These are phyloP conservation scores for Sebastes fasciatus DNA, from an alignment of 2,113 vertebrate genomes.

Conservation along the genomic window DNA sequence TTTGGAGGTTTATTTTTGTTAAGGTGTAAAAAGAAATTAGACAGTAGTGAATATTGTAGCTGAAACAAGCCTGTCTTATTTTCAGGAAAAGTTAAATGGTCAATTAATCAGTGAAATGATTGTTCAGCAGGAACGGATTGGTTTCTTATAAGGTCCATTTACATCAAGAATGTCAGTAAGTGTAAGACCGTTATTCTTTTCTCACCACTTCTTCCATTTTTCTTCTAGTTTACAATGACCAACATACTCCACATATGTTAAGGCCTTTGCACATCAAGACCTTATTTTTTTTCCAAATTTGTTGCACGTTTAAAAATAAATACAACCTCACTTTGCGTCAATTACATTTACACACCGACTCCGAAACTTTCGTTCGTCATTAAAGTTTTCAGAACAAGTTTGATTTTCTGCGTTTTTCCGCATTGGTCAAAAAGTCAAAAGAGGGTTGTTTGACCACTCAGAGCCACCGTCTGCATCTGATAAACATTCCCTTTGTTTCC, in stretches of 20 bases:
- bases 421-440: too few relatives aligned
- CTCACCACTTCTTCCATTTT: neutral
- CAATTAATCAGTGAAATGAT: neutral
- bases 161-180: neutral
- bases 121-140: neutral
- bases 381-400: too few relatives aligned
- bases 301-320: too few relatives aligned
- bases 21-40: neutral
- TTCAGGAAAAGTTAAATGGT: neutral
- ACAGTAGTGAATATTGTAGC: neutral
- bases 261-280: too few relatives aligned
- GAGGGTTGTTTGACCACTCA: too few relatives aligned
- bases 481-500: too few relatives aligned
- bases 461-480: too few relatives aligned
- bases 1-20: neutral
- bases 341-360: too few relatives aligned
- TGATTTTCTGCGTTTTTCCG: too few relatives aligned
- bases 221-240: neutral
- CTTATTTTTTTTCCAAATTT: too few relatives aligned
- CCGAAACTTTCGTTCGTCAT: too few relatives aligned
- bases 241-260: neutral
- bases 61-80: neutral
- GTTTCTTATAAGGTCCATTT: neutral
- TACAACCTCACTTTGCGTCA: too few relatives aligned
- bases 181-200: neutral